Evolutionary conservation across 2,888 invertebrate species (phyloP).

Genomic region (Chrysina gloriosa): DNA sequence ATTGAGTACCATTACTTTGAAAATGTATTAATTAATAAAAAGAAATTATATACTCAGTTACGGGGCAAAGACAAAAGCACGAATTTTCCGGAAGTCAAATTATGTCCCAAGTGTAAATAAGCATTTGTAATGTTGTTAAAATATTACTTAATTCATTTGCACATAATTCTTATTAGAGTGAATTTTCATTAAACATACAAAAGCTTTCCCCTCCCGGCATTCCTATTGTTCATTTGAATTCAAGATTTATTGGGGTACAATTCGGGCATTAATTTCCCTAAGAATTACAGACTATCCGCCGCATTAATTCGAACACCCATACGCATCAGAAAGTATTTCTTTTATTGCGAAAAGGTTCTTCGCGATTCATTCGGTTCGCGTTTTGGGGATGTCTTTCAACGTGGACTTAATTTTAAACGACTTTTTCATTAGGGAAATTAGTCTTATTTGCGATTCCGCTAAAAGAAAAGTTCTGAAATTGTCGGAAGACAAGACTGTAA

Average conservation of each 20-base stretch:
- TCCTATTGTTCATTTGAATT: constrained; percentile 40
- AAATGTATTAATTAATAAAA: too few species aligned
- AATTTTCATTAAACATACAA: constrained; percentile 43
- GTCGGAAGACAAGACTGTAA: too few species aligned
- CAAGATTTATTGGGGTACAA: constrained; percentile 42
- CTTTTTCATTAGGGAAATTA: constrained; percentile 31
- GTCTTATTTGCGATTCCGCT: constrained; percentile 13
- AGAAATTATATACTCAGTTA: too few species aligned
- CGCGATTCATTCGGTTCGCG: constrained; percentile 22
- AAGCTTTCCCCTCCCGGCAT: constrained; percentile 34
- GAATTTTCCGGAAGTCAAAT: neutral
- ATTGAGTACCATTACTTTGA: too few species aligned
- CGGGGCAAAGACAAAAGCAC: neutral
- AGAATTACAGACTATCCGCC: constrained; percentile 32
- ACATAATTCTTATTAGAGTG: constrained; percentile 38
- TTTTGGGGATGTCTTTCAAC: constrained; percentile 11
- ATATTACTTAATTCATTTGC: constrained; percentile 38
- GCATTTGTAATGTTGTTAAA: constrained; percentile 14
- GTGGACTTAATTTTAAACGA: constrained; percentile 23
- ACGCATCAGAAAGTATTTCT: constrained; percentile 13
- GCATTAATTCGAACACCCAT: constrained; percentile 22
- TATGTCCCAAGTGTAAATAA: constrained; percentile 9
- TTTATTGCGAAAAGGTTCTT: constrained; percentile 1
- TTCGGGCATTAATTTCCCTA: constrained; percentile 37
- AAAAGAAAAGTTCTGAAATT: neutral